These are phyloP conservation scores for Meriones psammophilus DNA, from an alignment of 2,797 vertebrate genomes.

Conservation along the genomic window DNA sequence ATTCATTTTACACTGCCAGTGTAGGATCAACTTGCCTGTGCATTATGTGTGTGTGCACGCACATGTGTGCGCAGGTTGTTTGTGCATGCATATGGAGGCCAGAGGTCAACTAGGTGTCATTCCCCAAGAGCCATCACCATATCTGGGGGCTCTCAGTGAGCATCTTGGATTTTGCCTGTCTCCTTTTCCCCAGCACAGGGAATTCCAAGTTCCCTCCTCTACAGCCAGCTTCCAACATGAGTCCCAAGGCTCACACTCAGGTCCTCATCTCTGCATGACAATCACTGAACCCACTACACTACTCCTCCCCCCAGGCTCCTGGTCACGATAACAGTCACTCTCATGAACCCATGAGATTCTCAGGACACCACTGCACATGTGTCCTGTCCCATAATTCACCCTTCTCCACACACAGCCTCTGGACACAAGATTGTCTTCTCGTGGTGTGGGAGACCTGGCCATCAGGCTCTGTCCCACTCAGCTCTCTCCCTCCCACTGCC, in stretches of 20 bases:
- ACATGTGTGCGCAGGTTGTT: too few species aligned
- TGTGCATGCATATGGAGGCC: neutral
- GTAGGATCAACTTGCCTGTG: neutral
- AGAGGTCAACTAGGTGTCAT: neutral
- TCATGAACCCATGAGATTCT: neutral
- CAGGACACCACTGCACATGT: neutral
- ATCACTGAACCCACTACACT: neutral
- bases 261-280: neutral
- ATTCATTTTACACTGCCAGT: neutral
- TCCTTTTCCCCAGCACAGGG: neutral
- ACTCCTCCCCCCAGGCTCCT: neutral
- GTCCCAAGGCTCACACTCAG: neutral
- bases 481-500: too few species aligned
- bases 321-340: neutral
- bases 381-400: too few species aligned
- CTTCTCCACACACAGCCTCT: neutral
- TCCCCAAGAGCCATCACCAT: neutral
- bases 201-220: neutral
- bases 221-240: neutral
- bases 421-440: neutral
- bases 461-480: neutral
- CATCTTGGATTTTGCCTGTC: neutral
- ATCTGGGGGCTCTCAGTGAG: neutral
- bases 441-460: neutral
- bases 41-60: neutral